phyloP scores from a whole-genome alignment of 2,113 vertebrate genomes.

The Anhinga anhinga region DNA sequence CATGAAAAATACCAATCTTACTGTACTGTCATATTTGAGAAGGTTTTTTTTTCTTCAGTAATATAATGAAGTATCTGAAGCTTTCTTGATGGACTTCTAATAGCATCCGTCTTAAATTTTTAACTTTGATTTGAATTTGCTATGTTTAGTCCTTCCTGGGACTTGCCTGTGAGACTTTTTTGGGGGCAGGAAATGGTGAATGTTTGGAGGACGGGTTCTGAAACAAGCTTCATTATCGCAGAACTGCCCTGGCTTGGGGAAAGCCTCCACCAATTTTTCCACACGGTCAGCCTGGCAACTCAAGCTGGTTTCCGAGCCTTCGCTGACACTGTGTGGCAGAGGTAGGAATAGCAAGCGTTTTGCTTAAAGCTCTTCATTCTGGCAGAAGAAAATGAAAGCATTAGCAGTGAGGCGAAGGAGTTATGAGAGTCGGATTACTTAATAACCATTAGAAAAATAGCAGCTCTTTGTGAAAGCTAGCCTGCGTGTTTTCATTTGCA shows the following conservation, averaged over 20 bases:
- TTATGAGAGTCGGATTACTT: neutral
- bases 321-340: slow-evolving; percentile 71
- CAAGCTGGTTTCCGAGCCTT: neutral
- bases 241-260: neutral
- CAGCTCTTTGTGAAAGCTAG: neutral
- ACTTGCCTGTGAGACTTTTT: neutral
- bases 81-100: neutral
- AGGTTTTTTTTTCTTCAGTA: neutral
- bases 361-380: neutral
- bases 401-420: neutral
- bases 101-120: neutral
- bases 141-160: neutral
- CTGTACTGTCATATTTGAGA: neutral
- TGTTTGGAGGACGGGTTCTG: neutral
- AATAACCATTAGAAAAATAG: neutral
- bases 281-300: neutral
- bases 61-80: neutral
- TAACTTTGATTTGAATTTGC: neutral
- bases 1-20: neutral
- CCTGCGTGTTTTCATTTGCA: neutral
- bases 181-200: fast-evolving
- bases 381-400: neutral
- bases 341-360: slow-evolving; percentile 34
- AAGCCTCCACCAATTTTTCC: neutral
- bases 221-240: neutral